Evolutionary conservation across 2,113 vertebrate genomes (phyloP), one percentile per base, ranked within the genome.

Genomic region (Scopus umbretta): DNA sequence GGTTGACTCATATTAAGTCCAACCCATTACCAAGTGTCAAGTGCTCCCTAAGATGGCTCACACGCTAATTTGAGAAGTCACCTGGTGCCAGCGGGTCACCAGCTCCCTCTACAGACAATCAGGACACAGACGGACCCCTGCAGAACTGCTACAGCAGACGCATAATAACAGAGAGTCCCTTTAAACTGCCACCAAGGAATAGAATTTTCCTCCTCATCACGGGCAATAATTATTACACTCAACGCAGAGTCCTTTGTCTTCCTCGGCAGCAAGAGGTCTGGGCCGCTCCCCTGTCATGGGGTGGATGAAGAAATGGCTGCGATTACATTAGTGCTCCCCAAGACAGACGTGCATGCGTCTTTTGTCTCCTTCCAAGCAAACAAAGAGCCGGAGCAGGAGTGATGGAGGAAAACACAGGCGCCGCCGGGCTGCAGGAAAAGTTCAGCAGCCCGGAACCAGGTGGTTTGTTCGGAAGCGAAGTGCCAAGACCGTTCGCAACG

Each of bases 21-120:
- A 68, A 45, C 61, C 90, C 88, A 91, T 95, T 91, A 88, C 70
- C 70, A 93, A 90, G 88, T 92, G 95, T 95, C 95, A 97, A 96
- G 89, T 52, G 92, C 53, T 85, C 93, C 91, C 91, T 94, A 95
- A 94, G 38, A 97, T 90, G 94, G 94, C 89, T 97, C 96, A 86
- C 36, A 19, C 5, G 4, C 86, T 88, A 94, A 96, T 94, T 91
- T 76, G 62, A 87, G 93, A 83, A 97, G 96, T 95, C 97, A 96
- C 95, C 95, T 90, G 95, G 95, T 88, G 95, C 91, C 95, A 96
- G 95, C 59, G 36, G 96, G 97, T 95, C 95, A 96, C 84, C 94
- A 97, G 95, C 97, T 97, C 96, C 96, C 96, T 97, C 92, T 97
- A 95, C 92, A 96, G 95, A 95, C 96, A 94, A 92, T 43, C 84